phyloP scores from a whole-genome alignment of 2,888 invertebrate genomes.

The Tipula confusa region DNA sequence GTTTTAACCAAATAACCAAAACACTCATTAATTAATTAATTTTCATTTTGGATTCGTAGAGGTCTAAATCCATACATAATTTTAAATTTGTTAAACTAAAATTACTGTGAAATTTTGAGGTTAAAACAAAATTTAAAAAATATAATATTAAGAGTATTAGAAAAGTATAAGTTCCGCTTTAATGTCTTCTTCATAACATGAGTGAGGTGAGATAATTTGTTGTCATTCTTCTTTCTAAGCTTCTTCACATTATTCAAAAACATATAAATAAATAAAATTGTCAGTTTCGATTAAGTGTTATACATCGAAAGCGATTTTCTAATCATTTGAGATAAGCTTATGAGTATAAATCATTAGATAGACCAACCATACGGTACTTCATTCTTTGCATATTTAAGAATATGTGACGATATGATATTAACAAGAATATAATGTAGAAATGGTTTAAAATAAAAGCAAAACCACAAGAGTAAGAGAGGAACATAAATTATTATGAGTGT shows the following conservation, averaged over 20 bases:
- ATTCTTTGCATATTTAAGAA: not conserved
- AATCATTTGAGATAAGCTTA: not conserved
- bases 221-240: not conserved
- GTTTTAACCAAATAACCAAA: not conserved
- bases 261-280: not conserved
- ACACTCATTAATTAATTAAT: not conserved
- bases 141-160: not conserved
- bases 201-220: not conserved
- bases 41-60: not conserved
- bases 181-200: not conserved
- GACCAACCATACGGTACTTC: not conserved
- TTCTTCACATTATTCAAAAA: not conserved
- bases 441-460: not conserved
- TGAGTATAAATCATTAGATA: not conserved
- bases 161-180: not conserved
- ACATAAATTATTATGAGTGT: too few relatives aligned
- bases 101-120: not conserved
- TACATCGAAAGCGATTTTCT: constrained; percentile 3
- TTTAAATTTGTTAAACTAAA: not conserved
- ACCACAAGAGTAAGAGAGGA: not conserved
- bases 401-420: not conserved
- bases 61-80: not conserved
- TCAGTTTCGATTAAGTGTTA: not conserved
- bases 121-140: not conserved
- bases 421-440: not conserved